Evolutionary conservation across 2,113 vertebrate genomes (phyloP), one percentile per base, ranked within the genome.

Genomic region (Rhabdornis inornatus): DNA sequence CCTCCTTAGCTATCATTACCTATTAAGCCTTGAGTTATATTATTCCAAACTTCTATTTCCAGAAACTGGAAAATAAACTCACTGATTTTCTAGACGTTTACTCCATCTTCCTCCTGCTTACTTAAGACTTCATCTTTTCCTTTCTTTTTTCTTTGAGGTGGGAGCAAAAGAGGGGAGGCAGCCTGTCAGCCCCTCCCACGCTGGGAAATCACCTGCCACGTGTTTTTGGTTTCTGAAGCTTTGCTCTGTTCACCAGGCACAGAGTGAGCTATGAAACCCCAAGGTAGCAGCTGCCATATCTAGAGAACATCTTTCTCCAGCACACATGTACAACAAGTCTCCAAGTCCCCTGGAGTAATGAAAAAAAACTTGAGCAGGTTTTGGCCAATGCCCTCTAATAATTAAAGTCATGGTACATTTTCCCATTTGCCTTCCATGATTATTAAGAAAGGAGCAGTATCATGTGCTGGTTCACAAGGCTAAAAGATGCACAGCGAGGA

Each of bases 61-160:
- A 87, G 47, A 74, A 66, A 57, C 11, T 0, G 0, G 40, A 50
- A 89, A 74, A 61, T 11, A 37, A 0, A 30, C 31, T 47, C n/a
- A 57, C 5, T 31, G 8, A 23, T 50, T 74, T 87, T 50, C 42
- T 57, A 42, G n/a, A 71, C 44, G 4, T 69, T 72, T 52, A 35
- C 15, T 52, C 53, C 24, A 52, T 49, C 28, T 25, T 80, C 28
- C 18, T 52, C 44, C 74, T 69, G 7, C 55, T 42, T 30, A 65
- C 28, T 59, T 14, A 39, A 47, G 45, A 65, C 15, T 85, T 76
- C 4, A 7, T 23, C 30, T 52, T 53, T 57, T 42, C 27, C 13
- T 25, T 74, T 56, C 6, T 19, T 70, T n/a, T 52, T 21, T 27
- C 14, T 56, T 57, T 65, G 40, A 61, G 20, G 20, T 83, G 22